These are phyloP conservation scores for Pyralis farinalis DNA, from an alignment of 2,888 invertebrate species.

Conservation along the genomic window DNA sequence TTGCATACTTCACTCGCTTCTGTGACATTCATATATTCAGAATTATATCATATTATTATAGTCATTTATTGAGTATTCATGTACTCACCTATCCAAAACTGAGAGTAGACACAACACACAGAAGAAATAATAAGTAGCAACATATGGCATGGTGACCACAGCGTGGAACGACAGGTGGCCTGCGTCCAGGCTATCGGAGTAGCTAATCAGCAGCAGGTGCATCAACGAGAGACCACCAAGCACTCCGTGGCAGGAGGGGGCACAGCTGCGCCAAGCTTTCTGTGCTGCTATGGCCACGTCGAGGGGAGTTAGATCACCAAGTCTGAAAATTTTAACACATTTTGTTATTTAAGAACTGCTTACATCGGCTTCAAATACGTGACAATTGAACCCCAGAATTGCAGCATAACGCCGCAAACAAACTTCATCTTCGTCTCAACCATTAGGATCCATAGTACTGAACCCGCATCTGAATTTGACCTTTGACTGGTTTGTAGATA, in stretches of 20 bases:
- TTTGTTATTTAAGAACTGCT: too few relatives aligned
- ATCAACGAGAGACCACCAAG: slow-evolving; percentile 81
- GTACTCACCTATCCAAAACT: slow-evolving; percentile 79
- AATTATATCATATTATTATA: too few relatives aligned
- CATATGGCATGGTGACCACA: slow-evolving; percentile 73
- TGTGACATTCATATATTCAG: too few relatives aligned
- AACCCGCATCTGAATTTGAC: too few relatives aligned
- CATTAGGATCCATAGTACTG: too few relatives aligned
- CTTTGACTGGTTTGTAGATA: too few relatives aligned
- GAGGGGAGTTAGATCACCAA: slow-evolving; percentile 71
- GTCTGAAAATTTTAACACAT: slow-evolving; percentile 32
- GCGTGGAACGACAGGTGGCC: slow-evolving; percentile 72
- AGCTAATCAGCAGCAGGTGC: slow-evolving; percentile 80
- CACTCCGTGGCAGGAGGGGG: slow-evolving; percentile 81
- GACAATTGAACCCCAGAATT: too few relatives aligned
- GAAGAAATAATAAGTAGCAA: slow-evolving; percentile 79
- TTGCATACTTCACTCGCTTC: too few relatives aligned
- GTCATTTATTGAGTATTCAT: too few relatives aligned
- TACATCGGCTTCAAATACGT: too few relatives aligned
- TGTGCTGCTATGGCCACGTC: slow-evolving; percentile 78
- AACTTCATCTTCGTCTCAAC: too few relatives aligned
- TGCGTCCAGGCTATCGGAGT: slow-evolving; percentile 69
- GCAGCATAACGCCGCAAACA: too few relatives aligned
- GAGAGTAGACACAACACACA: slow-evolving; percentile 81
- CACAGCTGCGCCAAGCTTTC: slow-evolving; percentile 68